A percentile compares a stretch with the other conserved stretches of the same genome.
These are phyloP conservation scores for Festucalex cinctus DNA, from an alignment of 2,113 vertebrate species.

Conservation along the genomic window DNA sequence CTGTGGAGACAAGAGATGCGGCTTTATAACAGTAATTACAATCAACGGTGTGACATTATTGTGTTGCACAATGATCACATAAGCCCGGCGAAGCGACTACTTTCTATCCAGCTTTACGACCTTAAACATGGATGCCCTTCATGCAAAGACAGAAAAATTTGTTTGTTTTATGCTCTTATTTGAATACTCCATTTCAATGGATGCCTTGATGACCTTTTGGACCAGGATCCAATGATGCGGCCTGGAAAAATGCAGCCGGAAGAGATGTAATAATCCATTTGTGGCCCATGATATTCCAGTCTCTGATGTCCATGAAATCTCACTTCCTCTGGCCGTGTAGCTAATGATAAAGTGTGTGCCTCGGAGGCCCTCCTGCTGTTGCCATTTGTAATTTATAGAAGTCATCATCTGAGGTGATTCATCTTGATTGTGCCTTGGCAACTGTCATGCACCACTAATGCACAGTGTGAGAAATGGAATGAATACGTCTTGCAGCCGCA, in stretches of 20 bases:
- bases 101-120: conserved; percentile 11
- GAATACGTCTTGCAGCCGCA: conserved; percentile 54
- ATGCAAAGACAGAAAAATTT: conserved; percentile 6
- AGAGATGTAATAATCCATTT: conserved; percentile 46
- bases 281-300: conserved; percentile 27
- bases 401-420: conserved; percentile 60
- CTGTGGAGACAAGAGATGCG: conserved; percentile 55
- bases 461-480: conserved; percentile 57
- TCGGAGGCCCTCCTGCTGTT: conserved; percentile 54
- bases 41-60: conserved; percentile 40
- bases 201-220: conserved; percentile 48
- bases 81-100: not conserved
- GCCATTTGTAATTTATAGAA: conserved; percentile 73
- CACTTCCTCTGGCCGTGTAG: conserved; percentile 38
- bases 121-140: conserved; percentile 12
- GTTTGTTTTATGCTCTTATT: conserved; percentile 16
- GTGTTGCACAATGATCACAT: conserved; percentile 1
- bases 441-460: conserved; percentile 67
- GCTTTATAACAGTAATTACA: conserved; percentile 57
- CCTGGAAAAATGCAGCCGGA: conserved; percentile 20
- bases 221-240: conserved; percentile 31
- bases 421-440: conserved; percentile 72
- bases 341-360: conserved; percentile 55
- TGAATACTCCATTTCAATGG: conserved; percentile 28
- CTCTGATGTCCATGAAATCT: conserved; percentile 53